phyloP scores from a whole-genome alignment of 2,888 invertebrate genomes.

The Chalcosyrphus nemorum region DNA sequence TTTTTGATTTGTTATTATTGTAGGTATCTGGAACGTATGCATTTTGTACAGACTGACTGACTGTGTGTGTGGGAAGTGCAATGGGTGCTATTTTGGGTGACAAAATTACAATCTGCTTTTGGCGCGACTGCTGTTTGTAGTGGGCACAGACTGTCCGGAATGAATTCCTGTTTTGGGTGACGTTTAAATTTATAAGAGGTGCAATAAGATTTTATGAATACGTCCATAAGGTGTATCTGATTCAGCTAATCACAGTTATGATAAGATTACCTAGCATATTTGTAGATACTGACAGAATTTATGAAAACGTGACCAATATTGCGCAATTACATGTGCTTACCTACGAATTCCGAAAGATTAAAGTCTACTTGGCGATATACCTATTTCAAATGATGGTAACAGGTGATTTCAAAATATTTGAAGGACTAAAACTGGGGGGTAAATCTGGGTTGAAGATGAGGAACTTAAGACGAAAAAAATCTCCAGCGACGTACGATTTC shows the following conservation, averaged over 20 bases:
- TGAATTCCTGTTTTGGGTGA: not conserved
- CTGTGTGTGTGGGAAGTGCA: not conserved
- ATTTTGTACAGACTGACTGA: not conserved
- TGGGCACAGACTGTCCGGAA: not conserved
- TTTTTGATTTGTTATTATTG: slow-evolving; percentile 19
- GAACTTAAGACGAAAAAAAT: too few species aligned
- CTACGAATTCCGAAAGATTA: not conserved
- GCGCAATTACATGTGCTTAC: not conserved
- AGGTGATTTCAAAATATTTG: too few species aligned
- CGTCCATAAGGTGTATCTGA: not conserved
- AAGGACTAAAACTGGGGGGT: too few species aligned
- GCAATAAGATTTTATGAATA: not conserved
- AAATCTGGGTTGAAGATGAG: too few species aligned
- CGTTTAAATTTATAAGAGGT: not conserved
- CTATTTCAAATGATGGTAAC: too few species aligned
- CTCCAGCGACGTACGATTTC: too few species aligned
- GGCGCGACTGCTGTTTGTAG: not conserved
- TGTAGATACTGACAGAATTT: not conserved
- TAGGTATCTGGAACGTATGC: not conserved
- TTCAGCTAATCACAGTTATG: not conserved
- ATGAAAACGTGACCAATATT: not conserved
- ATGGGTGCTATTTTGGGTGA: not conserved
- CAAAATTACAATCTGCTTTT: not conserved
- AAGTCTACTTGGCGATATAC: too few species aligned
- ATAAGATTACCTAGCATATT: not conserved